These are phyloP conservation scores for Chaetophractus vellerosus DNA, from an alignment of 2,797 vertebrate genomes.

Conservation along the genomic window DNA sequence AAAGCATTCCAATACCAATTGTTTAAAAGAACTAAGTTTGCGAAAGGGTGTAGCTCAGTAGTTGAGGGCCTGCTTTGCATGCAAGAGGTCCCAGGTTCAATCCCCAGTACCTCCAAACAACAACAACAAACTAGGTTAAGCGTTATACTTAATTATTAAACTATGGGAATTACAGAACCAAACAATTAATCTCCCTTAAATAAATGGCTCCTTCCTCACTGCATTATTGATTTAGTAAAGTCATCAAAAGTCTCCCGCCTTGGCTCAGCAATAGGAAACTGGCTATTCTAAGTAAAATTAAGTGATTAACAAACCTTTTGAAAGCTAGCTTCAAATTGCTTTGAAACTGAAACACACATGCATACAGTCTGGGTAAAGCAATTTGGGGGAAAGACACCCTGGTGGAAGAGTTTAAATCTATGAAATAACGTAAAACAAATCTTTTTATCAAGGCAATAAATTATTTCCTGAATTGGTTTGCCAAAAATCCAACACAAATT, in stretches of 20 bases:
- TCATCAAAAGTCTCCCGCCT: neutral
- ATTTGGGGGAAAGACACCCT: neutral
- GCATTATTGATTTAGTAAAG: neutral
- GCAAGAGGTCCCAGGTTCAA: too few species aligned
- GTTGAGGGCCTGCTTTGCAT: too few species aligned
- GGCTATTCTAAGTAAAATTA: neutral
- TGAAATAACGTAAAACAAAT: constrained; percentile 34
- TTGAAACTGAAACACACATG: constrained; percentile 2
- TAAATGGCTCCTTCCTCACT: neutral
- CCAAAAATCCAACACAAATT: constrained; percentile 28
- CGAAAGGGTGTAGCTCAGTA: too few species aligned
- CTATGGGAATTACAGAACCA: neutral
- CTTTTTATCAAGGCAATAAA: constrained; percentile 55
- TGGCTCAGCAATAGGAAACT: neutral
- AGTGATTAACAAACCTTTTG: neutral
- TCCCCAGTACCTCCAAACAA: too few species aligned
- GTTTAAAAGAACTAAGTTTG: neutral
- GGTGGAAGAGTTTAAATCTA: neutral
- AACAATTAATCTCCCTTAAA: neutral
- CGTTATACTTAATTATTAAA: constrained; percentile 9
- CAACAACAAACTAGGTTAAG: neutral
- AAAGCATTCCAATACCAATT: neutral
- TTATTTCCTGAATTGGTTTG: constrained; percentile 24
- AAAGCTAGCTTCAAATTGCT: neutral
- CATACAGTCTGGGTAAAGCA: neutral